phyloP scores from a whole-genome alignment of 2,113 vertebrate genomes.

The Glaucomys volans region DNA sequence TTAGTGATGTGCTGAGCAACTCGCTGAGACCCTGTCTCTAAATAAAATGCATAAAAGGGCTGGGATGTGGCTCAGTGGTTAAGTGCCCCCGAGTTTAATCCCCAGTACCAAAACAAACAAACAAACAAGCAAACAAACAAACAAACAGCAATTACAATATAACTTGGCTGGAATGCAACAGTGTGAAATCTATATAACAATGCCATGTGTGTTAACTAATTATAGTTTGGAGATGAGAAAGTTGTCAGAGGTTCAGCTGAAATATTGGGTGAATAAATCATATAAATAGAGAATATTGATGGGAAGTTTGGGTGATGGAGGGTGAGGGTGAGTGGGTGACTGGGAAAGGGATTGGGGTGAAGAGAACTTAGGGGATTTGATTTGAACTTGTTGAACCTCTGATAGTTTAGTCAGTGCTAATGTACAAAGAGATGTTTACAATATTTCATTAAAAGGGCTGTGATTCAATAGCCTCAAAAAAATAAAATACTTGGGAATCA shows the following conservation, averaged over 20 bases:
- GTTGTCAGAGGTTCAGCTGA: neutral
- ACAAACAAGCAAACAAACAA: too few relatives aligned
- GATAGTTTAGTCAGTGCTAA: neutral
- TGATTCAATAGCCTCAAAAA: too few relatives aligned
- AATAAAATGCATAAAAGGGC: too few relatives aligned
- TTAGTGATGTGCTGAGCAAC: too few relatives aligned
- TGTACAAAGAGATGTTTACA: neutral
- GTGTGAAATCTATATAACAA: neutral
- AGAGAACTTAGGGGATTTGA: neutral
- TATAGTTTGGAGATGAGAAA: slow-evolving; percentile 1
- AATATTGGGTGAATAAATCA: neutral
- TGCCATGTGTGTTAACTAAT: neutral
- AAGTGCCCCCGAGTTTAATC: too few relatives aligned
- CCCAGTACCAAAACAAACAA: too few relatives aligned
- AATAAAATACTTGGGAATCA: too few relatives aligned
- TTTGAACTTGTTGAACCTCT: neutral
- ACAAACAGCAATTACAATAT: neutral
- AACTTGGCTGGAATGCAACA: neutral
- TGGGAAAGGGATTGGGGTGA: neutral
- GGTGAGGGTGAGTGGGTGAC: neutral
- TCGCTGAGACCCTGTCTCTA: too few relatives aligned
- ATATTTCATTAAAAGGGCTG: neutral
- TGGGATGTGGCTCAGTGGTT: too few relatives aligned
- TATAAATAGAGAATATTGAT: neutral
- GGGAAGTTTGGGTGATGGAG: neutral